phyloP scores from a whole-genome alignment of 1,140 invertebrate genomes.

The Callitettix versicolor region DNA sequence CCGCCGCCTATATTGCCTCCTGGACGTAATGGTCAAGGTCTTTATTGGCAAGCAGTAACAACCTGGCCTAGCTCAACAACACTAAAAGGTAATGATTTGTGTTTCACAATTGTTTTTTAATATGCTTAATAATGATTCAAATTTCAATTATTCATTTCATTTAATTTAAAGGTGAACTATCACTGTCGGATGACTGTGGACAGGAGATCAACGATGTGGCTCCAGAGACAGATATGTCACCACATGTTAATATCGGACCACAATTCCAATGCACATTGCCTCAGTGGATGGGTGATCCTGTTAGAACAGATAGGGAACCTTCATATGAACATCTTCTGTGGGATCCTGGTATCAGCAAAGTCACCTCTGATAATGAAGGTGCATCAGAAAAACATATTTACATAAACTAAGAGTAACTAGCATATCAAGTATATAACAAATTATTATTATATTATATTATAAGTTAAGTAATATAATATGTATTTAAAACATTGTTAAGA shows the following conservation, averaged over 20 bases:
- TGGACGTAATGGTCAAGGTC: constrained; percentile 69
- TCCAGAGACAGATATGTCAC: constrained; percentile 40
- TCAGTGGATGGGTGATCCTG: constrained; percentile 38
- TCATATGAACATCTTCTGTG: constrained; percentile 66
- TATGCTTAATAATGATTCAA: too few species aligned
- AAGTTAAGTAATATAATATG: too few species aligned
- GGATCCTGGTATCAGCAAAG: constrained; percentile 67
- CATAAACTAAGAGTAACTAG: too few species aligned
- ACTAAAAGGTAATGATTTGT: constrained; percentile 21
- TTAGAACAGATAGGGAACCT: constrained; percentile 36
- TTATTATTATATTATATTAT: too few species aligned
- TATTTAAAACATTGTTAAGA: too few species aligned
- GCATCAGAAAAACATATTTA: too few species aligned
- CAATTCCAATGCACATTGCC: constrained; percentile 82
- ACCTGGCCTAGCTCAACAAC: constrained; percentile 27
- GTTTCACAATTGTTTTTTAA: too few species aligned
- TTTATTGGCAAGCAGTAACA: constrained; percentile 55
- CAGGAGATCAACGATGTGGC: constrained; percentile 8
- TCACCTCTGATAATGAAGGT: constrained; percentile 65
- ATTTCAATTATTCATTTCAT: too few species aligned
- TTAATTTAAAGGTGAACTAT: not conserved
- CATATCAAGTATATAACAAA: too few species aligned
- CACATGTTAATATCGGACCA: constrained; percentile 81
- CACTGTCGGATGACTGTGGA: not conserved
- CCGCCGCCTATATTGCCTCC: constrained; percentile 88